Evolutionary conservation across 2,797 vertebrate species (phyloP), one percentile per base, ranked within the genome.

Genomic region (Xiphophorus birchmanni): DNA sequence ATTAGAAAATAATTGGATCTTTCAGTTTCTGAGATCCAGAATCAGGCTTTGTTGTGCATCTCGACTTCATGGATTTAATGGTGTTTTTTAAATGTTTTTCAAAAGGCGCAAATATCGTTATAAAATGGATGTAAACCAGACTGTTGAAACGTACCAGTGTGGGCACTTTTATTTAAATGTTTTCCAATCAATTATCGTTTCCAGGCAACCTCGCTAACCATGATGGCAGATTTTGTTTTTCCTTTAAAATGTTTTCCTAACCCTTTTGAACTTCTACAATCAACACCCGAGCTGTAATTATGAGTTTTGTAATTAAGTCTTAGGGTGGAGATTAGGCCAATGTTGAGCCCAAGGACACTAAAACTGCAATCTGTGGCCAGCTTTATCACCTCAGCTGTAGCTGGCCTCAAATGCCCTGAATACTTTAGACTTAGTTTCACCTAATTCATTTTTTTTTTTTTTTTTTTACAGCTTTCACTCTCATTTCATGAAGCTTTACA

Each of bases 351-450:
- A 63, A 45, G 60, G 63, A 80, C 40, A 75, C 21, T 75, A 4
- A 54, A 80, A 67, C 73, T 75, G 60, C 47, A 54, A 32, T 50
- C 50, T n/a, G 37, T 75, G 44, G 48, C 23, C 21, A 79, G 54
- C 71, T n/a, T 47, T 73, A 63, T 58, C 54, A 42, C 40, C 47
- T 67, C 11, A 75, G 23, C 48, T 47, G 15, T 17, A 15, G 6
- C 11, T 67, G 11, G 26, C 11, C 17, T 40, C 69, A 79, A 79
- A 71, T 67, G 40, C 74, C 63, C 44, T 78, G 47, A 80, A 89
- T 81, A 80, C 75, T 69, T 73, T 79, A 50, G 84, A 78, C 60
- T 13, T 56, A 77, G 35, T 71, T 79, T 29, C 26, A 29, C 65
- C 74, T 26, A 44, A 11, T 42, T 26, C 9, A 23, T 65, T 50